Evolutionary conservation across 35 echinoderm and acorn worm species (phyloP).

Genomic region (Strongylocentrotus purpuratus): DNA sequence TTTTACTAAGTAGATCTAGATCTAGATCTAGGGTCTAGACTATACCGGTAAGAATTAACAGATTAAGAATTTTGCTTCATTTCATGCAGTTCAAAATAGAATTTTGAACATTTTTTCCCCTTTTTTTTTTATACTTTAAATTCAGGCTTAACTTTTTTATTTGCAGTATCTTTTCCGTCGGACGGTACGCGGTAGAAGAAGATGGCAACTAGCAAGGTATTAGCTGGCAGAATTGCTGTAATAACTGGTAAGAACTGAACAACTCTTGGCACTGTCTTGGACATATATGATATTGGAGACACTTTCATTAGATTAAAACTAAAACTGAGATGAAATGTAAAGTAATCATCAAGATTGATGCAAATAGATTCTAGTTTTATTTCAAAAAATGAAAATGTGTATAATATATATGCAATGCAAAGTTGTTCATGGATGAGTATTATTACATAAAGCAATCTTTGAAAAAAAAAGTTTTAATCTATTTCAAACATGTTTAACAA

Average conservation of each 20-base stretch:
- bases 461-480: not conserved
- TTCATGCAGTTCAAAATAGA: too few species aligned
- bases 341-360: not conserved
- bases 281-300: constrained; percentile 24
- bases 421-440: not conserved
- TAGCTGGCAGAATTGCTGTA: constrained; percentile 45
- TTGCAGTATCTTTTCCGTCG: too few species aligned
- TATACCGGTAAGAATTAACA: too few species aligned
- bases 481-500: not conserved
- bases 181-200: not conserved
- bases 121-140: too few species aligned
- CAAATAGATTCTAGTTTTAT: not conserved
- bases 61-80: too few species aligned
- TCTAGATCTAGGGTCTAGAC: too few species aligned
- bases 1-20: too few species aligned
- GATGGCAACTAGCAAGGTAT: constrained; percentile 6
- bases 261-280: too few species aligned
- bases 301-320: too few species aligned
- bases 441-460: not conserved
- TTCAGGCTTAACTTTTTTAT: too few species aligned
- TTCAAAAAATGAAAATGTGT: not conserved
- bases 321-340: not conserved
- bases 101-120: too few species aligned
- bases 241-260: constrained; percentile 49
- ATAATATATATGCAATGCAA: not conserved